phyloP scores from a whole-genome alignment of 2,113 vertebrate genomes.

The Bubo scandiacus region DNA sequence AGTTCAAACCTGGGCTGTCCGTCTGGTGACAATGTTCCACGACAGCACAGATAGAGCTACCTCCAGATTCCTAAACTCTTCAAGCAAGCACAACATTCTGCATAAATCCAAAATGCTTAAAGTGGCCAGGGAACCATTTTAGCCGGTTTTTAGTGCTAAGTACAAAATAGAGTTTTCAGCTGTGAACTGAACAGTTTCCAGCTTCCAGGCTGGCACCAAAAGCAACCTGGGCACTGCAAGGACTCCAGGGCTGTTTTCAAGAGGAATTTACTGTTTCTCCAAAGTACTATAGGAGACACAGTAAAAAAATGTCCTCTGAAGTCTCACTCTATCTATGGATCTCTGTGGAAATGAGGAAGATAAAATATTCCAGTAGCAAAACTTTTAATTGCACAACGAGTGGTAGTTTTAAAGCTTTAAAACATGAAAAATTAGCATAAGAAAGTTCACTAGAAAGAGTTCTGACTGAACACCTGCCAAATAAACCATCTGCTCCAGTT shows the following conservation, averaged over 20 bases:
- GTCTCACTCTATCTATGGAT: neutral
- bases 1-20: neutral
- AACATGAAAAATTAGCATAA: neutral
- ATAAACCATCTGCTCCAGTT: neutral
- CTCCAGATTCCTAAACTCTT: neutral
- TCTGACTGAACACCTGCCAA: neutral
- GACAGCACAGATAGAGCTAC: neutral
- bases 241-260: neutral
- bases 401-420: neutral
- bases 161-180: neutral
- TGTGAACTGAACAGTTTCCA: neutral
- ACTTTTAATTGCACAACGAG: neutral
- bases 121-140: neutral
- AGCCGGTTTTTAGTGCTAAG: rapidly evolving
- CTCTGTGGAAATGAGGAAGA: neutral
- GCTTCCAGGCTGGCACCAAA: neutral
- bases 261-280: neutral
- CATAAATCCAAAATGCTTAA: neutral
- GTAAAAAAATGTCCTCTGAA: neutral
- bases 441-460: neutral
- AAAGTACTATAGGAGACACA: neutral
- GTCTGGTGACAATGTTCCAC: rapidly evolving
- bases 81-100: neutral
- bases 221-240: neutral
- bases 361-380: neutral